phyloP scores from a whole-genome alignment of 2,888 invertebrate genomes.

The Ischnura elegans region DNA sequence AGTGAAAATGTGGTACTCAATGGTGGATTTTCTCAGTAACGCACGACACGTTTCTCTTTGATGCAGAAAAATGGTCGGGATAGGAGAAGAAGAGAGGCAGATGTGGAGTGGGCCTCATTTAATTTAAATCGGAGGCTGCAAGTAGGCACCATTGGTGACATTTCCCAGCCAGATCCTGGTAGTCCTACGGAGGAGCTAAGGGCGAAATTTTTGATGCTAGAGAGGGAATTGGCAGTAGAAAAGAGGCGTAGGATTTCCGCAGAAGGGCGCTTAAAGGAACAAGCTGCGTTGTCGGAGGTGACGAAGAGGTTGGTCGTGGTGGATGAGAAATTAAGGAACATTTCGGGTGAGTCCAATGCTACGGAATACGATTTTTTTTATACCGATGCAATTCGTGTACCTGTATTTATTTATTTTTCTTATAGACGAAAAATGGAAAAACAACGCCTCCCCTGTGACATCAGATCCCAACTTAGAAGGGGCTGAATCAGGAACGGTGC shows the following conservation, averaged over 20 bases:
- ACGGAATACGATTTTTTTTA: not conserved
- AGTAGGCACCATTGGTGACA: not conserved
- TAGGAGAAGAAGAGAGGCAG: not conserved
- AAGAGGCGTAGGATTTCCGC: not conserved
- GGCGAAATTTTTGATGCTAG: not conserved
- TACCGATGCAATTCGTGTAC: not conserved
- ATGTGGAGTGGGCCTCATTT: not conserved
- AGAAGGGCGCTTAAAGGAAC: not conserved
- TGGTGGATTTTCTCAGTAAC: not conserved
- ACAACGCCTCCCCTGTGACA: not conserved
- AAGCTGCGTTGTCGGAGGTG: not conserved
- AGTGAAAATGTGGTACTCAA: not conserved
- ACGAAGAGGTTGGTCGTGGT: not conserved
- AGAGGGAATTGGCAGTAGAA: not conserved
- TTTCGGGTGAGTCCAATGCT: not conserved
- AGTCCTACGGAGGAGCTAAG: not conserved
- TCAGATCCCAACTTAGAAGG: not conserved
- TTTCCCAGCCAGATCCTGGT: not conserved
- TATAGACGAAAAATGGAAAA: not conserved
- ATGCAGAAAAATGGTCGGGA: not conserved
- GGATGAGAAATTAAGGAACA: not conserved
- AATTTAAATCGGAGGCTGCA: not conserved
- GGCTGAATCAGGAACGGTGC: not conserved
- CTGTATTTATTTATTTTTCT: not conserved
- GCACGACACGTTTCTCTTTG: not conserved